Conservation (phyloP, 2,888 invertebrate genomes). For the Vannuccia rotundouncinata region DNA sequence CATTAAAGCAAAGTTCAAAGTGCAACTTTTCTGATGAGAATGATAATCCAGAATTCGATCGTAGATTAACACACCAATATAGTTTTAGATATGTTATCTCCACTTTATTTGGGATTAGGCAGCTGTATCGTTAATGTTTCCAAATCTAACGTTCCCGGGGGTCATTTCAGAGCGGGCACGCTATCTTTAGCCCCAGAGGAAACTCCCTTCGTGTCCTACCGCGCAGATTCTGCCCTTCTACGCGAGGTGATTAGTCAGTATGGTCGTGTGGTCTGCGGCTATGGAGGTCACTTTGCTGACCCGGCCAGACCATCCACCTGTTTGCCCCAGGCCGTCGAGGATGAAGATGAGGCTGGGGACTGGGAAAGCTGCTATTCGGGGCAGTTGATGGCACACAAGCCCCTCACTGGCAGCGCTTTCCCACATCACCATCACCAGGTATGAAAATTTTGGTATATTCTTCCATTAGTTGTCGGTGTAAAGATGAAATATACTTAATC, state of each 20-base stretch:
- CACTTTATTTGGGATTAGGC: no score
- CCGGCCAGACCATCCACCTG: constrained; percentile 29
- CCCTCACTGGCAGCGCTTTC: neutral
- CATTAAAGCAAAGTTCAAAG: no score
- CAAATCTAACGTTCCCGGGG: no score
- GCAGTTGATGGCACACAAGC: neutral
- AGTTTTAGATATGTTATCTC: no score
- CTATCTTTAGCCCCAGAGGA: neutral
- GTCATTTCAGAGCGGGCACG: neutral
- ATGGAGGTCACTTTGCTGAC: constrained; percentile 33
- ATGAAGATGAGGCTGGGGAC: constrained; percentile 27
- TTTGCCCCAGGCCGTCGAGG: constrained; percentile 20
- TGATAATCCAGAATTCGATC: no score
- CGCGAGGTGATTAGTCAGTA: constrained; percentile 30
- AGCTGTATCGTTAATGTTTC: no score
- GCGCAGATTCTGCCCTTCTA: constrained; percentile 27
- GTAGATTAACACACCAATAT: no score
- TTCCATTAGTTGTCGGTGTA: no score
- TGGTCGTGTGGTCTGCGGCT: constrained; percentile 6
- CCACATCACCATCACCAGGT: neutral
- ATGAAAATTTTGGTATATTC: neutral
- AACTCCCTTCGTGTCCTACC: constrained; percentile 25
- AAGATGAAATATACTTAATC: no score
- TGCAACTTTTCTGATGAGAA: no score
- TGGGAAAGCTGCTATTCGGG: neutral